Evolutionary conservation across 1,140 invertebrate species (phyloP).

Genomic region (Orius laevigatus): DNA sequence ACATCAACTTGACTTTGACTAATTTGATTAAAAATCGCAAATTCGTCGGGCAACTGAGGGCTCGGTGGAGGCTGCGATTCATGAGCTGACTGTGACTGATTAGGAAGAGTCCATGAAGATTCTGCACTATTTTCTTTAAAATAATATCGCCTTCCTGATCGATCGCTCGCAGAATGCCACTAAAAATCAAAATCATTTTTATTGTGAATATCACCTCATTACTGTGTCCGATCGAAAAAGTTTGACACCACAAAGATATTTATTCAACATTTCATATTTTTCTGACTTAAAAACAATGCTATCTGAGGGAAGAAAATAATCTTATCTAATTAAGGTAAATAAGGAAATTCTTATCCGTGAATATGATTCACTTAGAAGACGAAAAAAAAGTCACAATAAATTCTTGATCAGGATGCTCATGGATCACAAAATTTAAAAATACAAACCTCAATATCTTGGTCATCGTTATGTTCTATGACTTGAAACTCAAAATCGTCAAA

Average conservation of each 20-base stretch:
- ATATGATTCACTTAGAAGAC: no score
- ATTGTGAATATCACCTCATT: no score
- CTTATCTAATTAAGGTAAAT: no score
- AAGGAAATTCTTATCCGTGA: background rate
- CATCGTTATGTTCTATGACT: constrained; percentile 1
- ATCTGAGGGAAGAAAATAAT: no score
- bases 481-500: constrained; percentile 16
- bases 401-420: no score
- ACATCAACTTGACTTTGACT: constrained; percentile 3
- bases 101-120: constrained; percentile 40
- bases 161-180: constrained; percentile 43
- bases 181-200: constrained; percentile 25
- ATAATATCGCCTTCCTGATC: constrained; percentile 41
- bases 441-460: constrained; percentile 5
- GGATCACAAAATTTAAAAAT: no score
- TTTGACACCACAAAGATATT: background rate
- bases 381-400: no score
- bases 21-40: constrained; percentile 13
- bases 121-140: constrained; percentile 42
- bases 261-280: background rate
- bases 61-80: constrained; percentile 27
- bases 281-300: background rate
- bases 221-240: constrained; percentile 14
- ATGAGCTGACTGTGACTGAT: constrained; percentile 13
- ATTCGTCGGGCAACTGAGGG: constrained; percentile 24